These are phyloP conservation scores for Lepidurus packardi DNA, from an alignment of 1,140 invertebrate genomes.

Conservation along the genomic window DNA sequence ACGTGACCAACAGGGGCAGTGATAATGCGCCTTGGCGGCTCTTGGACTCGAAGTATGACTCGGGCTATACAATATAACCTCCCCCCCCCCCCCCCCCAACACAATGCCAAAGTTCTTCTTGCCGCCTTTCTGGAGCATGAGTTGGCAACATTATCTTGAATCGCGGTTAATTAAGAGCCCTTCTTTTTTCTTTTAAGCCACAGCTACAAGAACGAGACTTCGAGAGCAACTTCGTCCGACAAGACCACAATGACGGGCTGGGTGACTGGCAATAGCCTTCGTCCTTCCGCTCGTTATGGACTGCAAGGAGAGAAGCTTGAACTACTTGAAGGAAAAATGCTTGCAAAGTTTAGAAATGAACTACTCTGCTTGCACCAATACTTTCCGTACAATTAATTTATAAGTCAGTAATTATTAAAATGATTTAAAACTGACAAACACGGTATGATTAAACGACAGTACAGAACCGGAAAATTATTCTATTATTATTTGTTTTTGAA, in stretches of 20 bases:
- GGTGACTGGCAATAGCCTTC: constrained; percentile 3
- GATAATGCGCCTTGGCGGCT: constrained; percentile 6
- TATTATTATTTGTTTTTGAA: too few species aligned
- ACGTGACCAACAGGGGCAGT: constrained; percentile 17
- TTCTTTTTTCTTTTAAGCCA: background rate
- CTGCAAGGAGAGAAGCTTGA: too few species aligned
- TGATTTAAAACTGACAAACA: too few species aligned
- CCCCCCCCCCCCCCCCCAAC: background rate
- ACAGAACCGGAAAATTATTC: too few species aligned
- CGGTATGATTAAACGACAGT: too few species aligned
- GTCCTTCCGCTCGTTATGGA: background rate
- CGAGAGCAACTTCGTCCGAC: background rate
- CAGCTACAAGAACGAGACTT: background rate
- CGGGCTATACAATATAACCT: background rate
- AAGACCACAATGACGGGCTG: background rate
- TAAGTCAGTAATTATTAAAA: too few species aligned
- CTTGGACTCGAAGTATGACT: constrained; percentile 7
- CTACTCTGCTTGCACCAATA: too few species aligned
- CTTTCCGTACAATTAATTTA: too few species aligned
- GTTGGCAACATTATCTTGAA: constrained; percentile 22
- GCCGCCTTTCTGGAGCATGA: constrained; percentile 4
- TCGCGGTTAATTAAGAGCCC: constrained; percentile 12
- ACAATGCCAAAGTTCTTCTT: constrained; percentile 4
- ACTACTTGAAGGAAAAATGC: too few species aligned
- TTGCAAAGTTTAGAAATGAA: background rate